phyloP scores from a whole-genome alignment of 2,888 invertebrate species.

The Pegoplata infirma region DNA sequence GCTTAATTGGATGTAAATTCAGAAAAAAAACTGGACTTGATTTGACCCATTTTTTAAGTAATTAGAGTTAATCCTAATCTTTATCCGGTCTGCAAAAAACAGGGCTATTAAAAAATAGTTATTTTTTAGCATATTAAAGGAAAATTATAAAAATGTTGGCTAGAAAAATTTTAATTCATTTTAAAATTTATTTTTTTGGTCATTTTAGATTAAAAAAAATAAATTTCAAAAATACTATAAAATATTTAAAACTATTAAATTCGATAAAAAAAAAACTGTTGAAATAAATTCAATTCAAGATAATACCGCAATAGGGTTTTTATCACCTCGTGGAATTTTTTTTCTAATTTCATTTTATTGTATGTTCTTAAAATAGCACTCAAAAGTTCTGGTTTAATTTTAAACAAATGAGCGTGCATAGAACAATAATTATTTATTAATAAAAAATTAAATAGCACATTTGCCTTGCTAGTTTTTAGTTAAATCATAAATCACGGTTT shows the following conservation, averaged over 20 bases:
- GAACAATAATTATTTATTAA: conserved; percentile 34
- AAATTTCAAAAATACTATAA: too few species aligned
- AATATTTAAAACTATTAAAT: too few species aligned
- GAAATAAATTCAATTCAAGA: conserved; percentile 44
- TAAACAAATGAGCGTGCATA: conserved; percentile 60
- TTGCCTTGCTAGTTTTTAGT: too few species aligned
- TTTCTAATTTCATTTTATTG: conserved; percentile 61
- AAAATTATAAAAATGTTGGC: conserved; percentile 41
- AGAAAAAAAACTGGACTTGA: too few species aligned
- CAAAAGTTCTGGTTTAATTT: conserved; percentile 56
- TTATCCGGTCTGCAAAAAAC: conserved; percentile 51
- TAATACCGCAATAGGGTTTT: conserved; percentile 2
- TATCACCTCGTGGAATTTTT: conserved; percentile 10
- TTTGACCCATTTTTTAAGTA: too few species aligned
- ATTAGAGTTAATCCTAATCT: too few species aligned
- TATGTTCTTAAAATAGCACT: conserved; percentile 67
- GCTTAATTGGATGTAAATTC: too few species aligned
- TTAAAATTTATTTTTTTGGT: too few species aligned
- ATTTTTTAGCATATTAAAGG: too few species aligned
- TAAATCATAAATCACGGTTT: too few species aligned
- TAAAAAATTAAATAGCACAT: neutral
- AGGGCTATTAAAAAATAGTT: too few species aligned
- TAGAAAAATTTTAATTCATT: neutral
- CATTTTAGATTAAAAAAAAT: too few species aligned
- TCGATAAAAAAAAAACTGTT: conserved; percentile 17